Conservation (phyloP, 53 echinoderm and acorn worm genomes). For the Luidia sarsii region DNA sequence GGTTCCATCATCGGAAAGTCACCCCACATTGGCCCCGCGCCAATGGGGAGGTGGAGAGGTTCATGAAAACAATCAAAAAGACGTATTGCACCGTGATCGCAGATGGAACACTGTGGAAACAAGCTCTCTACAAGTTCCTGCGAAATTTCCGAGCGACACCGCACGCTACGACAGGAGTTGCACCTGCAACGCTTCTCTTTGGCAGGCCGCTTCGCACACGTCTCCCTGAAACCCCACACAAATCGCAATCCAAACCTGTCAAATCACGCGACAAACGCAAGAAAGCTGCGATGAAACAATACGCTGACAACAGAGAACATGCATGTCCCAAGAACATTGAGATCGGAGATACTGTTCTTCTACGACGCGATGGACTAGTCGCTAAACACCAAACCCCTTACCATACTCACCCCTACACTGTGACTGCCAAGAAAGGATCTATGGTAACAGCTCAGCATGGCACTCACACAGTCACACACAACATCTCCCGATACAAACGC, state of each 20-base stretch:
- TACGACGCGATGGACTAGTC: conserved; percentile 21
- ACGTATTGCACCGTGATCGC: conserved; percentile 51
- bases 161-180: conserved; percentile 57
- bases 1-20: conserved; percentile 61
- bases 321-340: neutral
- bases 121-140: conserved; percentile 56
- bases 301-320: conserved; percentile 12
- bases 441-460: conserved; percentile 39
- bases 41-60: conserved; percentile 73
- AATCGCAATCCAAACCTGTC: neutral
- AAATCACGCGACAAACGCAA: neutral
- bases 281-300: neutral
- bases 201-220: conserved; percentile 2
- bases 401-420: conserved; percentile 30
- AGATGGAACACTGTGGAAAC: conserved; percentile 57
- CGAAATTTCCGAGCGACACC: conserved; percentile 70
- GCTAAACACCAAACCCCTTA: conserved; percentile 42
- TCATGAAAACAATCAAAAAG: conserved; percentile 65
- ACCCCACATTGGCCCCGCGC: conserved; percentile 74
- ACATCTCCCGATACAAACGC: conserved; percentile 12
- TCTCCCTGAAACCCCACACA: conserved; percentile 1
- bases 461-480: conserved; percentile 39
- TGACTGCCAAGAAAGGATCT: conserved; percentile 27
- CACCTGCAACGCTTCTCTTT: conserved; percentile 32
- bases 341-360: conserved; percentile 19